These are phyloP conservation scores for Loriculus beryllinus DNA, from an alignment of 2,797 vertebrate species.

Conservation along the genomic window DNA sequence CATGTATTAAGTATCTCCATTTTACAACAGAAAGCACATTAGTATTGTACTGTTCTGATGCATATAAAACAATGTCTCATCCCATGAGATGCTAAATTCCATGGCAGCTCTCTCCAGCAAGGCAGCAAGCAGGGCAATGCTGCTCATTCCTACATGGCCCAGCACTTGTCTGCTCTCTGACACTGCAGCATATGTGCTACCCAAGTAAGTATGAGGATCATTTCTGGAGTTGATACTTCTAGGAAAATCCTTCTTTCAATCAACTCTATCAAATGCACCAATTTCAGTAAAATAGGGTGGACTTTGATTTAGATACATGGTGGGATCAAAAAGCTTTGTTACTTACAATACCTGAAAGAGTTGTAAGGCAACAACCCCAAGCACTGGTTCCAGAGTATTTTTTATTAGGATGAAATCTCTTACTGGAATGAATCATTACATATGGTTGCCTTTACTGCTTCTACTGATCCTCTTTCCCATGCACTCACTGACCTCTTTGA, in stretches of 20 bases:
- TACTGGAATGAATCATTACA: slow-evolving; percentile 17
- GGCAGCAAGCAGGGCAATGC: background rate
- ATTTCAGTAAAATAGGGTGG: background rate
- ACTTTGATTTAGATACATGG: background rate
- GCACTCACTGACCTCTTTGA: slow-evolving; percentile 66
- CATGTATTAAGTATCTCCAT: background rate
- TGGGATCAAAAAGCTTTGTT: background rate
- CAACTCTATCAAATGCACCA: background rate
- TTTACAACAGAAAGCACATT: background rate
- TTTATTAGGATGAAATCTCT: background rate
- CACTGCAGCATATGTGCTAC: background rate
- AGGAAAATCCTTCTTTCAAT: background rate
- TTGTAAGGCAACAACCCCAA: background rate
- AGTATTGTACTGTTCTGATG: background rate
- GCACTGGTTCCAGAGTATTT: background rate
- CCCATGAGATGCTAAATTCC: too few species aligned
- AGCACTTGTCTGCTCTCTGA: too few species aligned
- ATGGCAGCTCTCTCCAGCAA: background rate
- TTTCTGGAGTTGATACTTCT: background rate
- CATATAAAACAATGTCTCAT: fast-evolving
- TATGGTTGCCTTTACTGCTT: slow-evolving; percentile 36
- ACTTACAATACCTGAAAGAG: background rate
- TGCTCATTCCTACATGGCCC: background rate
- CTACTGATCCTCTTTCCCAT: slow-evolving; percentile 68
- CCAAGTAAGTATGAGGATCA: background rate